Percentiles rank a stretch among this genome's conserved stretches.
Conservation (phyloP, 2,113 vertebrate genomes). For the Macaca nemestrina region DNA sequence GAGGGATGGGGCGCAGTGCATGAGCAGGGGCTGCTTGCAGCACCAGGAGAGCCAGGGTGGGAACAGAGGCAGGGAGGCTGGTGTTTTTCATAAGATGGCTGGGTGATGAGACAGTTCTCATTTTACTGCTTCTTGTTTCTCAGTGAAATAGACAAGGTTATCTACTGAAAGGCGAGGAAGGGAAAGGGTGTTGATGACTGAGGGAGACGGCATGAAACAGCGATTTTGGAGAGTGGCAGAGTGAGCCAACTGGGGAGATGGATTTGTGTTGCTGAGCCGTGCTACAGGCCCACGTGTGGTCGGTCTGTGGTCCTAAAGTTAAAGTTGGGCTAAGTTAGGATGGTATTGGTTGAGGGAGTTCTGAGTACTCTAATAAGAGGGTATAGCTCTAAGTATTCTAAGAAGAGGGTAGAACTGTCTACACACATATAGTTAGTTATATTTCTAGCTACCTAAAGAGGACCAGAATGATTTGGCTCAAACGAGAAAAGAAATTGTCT, state of each 20-base stretch:
- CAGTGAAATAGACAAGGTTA: neutral
- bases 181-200: neutral
- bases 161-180: neutral
- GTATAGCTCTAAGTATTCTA: neutral
- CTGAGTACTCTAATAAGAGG: neutral
- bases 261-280: neutral
- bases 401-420: neutral
- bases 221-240: neutral
- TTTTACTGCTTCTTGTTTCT: neutral
- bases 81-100: neutral
- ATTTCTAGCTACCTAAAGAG: slow-evolving; percentile 8
- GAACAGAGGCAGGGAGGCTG: neutral
- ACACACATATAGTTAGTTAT: neutral
- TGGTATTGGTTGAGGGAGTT: neutral
- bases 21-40: too few relatives aligned
- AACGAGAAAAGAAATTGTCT: neutral
- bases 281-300: neutral
- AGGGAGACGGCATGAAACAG: neutral
- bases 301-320: neutral
- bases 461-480: neutral
- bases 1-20: neutral
- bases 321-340: neutral
- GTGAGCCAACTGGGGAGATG: neutral
- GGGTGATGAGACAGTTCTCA: neutral
- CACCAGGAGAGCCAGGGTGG: neutral